Conservation (phyloP, 2,113 vertebrate species). For the Steatornis caripensis region DNA sequence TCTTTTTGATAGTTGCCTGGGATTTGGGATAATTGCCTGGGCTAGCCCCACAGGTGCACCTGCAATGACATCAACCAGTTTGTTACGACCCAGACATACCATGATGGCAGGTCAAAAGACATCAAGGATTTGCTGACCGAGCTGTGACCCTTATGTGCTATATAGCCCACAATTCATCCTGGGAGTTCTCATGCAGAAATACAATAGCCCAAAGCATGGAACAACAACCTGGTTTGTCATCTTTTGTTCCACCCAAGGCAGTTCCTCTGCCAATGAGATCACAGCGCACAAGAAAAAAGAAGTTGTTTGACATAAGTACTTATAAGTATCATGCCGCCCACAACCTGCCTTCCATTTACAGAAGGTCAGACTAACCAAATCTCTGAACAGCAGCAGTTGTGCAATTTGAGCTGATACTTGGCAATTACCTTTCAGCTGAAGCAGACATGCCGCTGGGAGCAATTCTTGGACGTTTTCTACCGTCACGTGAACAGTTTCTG, state of each 20-base stretch:
- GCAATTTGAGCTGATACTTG: not conserved
- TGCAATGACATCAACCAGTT: not conserved
- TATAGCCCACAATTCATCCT: not conserved
- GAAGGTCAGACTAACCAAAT: not conserved
- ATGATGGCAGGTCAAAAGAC: not conserved
- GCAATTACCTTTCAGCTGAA: constrained; percentile 93
- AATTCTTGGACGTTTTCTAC: constrained; percentile 97
- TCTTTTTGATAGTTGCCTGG: not conserved
- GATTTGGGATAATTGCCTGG: not conserved
- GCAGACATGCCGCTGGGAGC: constrained; percentile 92
- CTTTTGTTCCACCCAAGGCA: not conserved
- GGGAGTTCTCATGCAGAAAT: not conserved
- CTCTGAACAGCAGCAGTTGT: not conserved
- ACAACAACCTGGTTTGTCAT: not conserved
- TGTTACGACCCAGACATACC: not conserved
- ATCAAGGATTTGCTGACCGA: not conserved
- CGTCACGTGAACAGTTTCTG: constrained; percentile 94
- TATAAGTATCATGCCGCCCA: not conserved
- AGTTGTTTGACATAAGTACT: not conserved
- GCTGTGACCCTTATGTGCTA: not conserved
- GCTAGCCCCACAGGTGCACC: accelerated
- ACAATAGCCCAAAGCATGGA: not conserved
- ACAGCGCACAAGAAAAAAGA: not conserved
- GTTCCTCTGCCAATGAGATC: not conserved
- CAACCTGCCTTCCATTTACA: not conserved